Base-by-base conservation (phyloP, 2,888 invertebrate species). In the Tanaodytes sp. region DNA sequence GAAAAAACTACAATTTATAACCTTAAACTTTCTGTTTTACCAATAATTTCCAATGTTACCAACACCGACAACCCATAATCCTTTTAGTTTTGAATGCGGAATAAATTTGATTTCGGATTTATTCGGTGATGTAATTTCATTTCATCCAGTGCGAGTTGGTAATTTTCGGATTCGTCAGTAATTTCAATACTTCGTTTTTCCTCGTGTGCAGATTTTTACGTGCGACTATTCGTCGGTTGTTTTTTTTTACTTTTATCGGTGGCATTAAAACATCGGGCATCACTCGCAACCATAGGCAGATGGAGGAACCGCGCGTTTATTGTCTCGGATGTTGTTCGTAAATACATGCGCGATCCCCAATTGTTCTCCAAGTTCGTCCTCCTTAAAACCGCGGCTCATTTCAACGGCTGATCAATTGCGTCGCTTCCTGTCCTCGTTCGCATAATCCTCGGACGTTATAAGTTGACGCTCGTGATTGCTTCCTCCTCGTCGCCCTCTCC, bases 291-390 rank as follows among this genome's bases (percentile, higher is more conserved):
- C n/a, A n/a, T n/a, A n/a, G n/a, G n/a, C n/a, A n/a, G n/a, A n/a
- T n/a, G n/a, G n/a, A n/a, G n/a, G n/a, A n/a, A n/a, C n/a, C n/a
- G n/a, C n/a, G n/a, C n/a, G n/a, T 42, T 71, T 71, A 71, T 71
- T 71, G 71, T 71, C 71, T 66, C 63, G 54, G 71, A 71, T 63
- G 66, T 71, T 66, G n/a, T n/a, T n/a, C 36, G 66, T 59, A 68
- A 68, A 68, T 68, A 68, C 63, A 68, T 57, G 46, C 46, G 55
- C 39, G 42, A 62, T 57, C 59, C 20, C 63, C 51, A 42, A 62
- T 68, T 58, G 58, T 67, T 67, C 61, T 43, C 39, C 37, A 46
- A 46, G 63, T 63, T 63, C 58, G 43, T 58, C 43, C 37, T 54
- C 52, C 58, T 52, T 63, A n/a, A n/a, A n/a, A n/a, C n/a, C 57